phyloP scores from a whole-genome alignment of 2,888 invertebrate genomes.

The Agriopis marginaria region DNA sequence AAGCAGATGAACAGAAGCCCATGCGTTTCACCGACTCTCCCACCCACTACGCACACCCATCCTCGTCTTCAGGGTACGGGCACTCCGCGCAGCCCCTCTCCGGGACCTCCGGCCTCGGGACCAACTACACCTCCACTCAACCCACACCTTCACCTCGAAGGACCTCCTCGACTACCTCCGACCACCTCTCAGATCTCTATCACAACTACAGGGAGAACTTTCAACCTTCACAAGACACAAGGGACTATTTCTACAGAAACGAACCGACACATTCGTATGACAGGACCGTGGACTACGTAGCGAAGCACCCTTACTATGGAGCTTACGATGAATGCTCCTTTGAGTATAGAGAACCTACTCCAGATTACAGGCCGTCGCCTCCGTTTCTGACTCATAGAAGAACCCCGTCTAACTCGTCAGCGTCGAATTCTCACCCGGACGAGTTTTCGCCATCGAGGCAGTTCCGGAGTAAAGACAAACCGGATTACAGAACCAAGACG shows the following conservation, averaged over 20 bases:
- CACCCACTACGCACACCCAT: slow-evolving; percentile 87
- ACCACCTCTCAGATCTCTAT: slow-evolving; percentile 89
- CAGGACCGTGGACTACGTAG: slow-evolving; percentile 78
- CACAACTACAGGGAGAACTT: slow-evolving; percentile 84
- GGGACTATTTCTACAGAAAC: slow-evolving; percentile 70
- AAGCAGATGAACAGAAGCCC: slow-evolving; percentile 87
- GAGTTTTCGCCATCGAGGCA: slow-evolving; percentile 78
- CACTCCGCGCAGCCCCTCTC: slow-evolving; percentile 83
- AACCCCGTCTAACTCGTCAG: slow-evolving; percentile 92
- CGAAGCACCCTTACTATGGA: slow-evolving; percentile 74
- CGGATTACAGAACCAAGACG: slow-evolving; percentile 69
- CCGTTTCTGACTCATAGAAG: slow-evolving; percentile 88
- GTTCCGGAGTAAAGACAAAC: slow-evolving; percentile 61
- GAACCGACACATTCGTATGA: slow-evolving; percentile 72
- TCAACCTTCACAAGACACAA: slow-evolving; percentile 66
- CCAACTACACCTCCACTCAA: slow-evolving; percentile 82
- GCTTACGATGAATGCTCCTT: slow-evolving; percentile 74
- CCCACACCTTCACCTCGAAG: slow-evolving; percentile 90
- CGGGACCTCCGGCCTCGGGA: slow-evolving; percentile 82
- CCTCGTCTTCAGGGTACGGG: slow-evolving; percentile 81
- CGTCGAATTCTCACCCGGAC: slow-evolving; percentile 83
- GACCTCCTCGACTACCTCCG: slow-evolving; percentile 87
- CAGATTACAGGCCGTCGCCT: slow-evolving; percentile 68
- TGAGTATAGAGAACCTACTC: slow-evolving; percentile 73
- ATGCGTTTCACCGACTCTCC: slow-evolving; percentile 92